A percentile compares a stretch with the other conserved stretches of the same genome.
Evolutionary conservation across 2,888 invertebrate genomes (phyloP).

Genomic region (Dynastes grantii): DNA sequence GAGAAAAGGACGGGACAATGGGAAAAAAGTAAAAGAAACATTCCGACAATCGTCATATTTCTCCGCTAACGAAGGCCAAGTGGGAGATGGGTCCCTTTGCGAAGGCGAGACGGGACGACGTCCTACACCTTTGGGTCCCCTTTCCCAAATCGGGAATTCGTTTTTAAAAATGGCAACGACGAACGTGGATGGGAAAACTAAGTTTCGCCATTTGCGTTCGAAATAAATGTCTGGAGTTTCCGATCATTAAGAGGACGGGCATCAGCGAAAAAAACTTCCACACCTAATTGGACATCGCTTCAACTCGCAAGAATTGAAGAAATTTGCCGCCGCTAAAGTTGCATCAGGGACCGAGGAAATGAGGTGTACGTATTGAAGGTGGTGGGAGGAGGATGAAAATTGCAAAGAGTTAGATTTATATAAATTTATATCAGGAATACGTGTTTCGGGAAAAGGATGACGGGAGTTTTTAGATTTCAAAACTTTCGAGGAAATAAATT

Average conservation of each 20-base stretch:
- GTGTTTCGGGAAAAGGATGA: too few species aligned
- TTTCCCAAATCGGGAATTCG: background rate
- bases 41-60: slow-evolving; percentile 32
- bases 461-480: too few species aligned
- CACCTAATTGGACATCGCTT: slow-evolving; percentile 29
- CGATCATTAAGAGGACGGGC: slow-evolving; percentile 25
- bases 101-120: background rate
- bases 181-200: slow-evolving; percentile 4
- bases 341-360: background rate
- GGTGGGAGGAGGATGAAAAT: too few species aligned
- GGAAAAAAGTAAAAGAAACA: slow-evolving; percentile 16
- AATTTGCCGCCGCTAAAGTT: background rate
- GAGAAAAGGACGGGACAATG: background rate
- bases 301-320: slow-evolving; percentile 6
- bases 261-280: slow-evolving; percentile 4
- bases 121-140: background rate
- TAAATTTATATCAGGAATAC: too few species aligned
- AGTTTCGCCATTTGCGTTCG: slow-evolving; percentile 31
- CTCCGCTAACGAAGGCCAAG: slow-evolving; percentile 23
- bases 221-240: slow-evolving; percentile 31
- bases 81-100: too few species aligned
- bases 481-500: too few species aligned
- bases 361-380: background rate
- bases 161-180: slow-evolving; percentile 8
- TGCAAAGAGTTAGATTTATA: too few species aligned